Conservation (phyloP, 2,797 vertebrate genomes). For the Podargus strigoides region DNA sequence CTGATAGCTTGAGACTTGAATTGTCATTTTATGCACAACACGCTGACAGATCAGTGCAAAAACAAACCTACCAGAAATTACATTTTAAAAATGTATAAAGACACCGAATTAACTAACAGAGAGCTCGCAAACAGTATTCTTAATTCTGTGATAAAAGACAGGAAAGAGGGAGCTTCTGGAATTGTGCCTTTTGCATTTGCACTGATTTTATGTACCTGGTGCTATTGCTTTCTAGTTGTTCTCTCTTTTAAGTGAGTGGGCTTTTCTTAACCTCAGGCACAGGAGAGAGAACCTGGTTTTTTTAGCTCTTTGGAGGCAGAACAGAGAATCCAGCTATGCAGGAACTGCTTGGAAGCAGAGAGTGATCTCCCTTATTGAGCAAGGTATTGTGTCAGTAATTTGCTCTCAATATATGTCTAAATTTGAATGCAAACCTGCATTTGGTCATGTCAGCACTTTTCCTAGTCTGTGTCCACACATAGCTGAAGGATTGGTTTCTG, state of each 20-base stretch:
- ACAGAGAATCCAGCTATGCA: neutral
- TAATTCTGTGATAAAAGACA: neutral
- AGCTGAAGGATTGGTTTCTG: neutral
- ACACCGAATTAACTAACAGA: neutral
- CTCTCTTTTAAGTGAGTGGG: neutral
- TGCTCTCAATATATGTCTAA: neutral
- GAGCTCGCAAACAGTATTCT: neutral
- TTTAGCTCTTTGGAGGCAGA: neutral
- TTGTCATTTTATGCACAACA: conserved; percentile 30
- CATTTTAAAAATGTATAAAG: conserved; percentile 16
- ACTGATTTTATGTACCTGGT: neutral
- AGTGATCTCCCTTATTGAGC: neutral
- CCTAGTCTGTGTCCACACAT: neutral
- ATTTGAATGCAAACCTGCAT: neutral
- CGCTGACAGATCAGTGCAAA: conserved; percentile 14
- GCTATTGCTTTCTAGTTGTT: neutral
- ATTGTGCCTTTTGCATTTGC: neutral
- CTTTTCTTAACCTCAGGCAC: neutral
- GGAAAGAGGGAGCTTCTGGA: neutral
- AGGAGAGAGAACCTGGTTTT: neutral
- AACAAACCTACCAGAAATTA: conserved; percentile 34
- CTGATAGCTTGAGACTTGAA: conserved; percentile 3
- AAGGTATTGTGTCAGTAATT: neutral
- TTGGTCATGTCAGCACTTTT: neutral
- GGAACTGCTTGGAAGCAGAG: neutral